phyloP scores from a whole-genome alignment of 1,140 invertebrate species.

The Drosophila jambulina region DNA sequence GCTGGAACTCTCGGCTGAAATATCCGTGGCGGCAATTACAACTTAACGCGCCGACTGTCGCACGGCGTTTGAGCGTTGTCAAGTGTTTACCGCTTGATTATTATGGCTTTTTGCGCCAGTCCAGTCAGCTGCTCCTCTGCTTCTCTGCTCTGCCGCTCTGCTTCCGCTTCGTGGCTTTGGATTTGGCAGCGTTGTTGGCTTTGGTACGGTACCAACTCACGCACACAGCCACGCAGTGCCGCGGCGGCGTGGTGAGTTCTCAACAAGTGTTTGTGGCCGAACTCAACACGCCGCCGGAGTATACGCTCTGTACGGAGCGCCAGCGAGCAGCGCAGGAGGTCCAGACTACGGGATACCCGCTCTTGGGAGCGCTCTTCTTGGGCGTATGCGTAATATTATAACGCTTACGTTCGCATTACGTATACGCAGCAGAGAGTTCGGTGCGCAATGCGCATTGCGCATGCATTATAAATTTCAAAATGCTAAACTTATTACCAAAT shows the following conservation, averaged over 20 bases:
- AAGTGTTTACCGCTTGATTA: slow-evolving; percentile 68
- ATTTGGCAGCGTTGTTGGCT: slow-evolving; percentile 40
- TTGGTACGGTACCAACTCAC: slow-evolving; percentile 59
- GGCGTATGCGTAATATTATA: slow-evolving; percentile 15
- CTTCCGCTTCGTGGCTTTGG: slow-evolving; percentile 38
- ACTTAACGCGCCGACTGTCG: slow-evolving; percentile 73
- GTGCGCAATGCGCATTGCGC: slow-evolving; percentile 2
- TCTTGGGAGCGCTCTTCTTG: not conserved
- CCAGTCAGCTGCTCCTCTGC: slow-evolving; percentile 61
- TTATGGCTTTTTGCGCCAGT: slow-evolving; percentile 67
- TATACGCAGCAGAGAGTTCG: slow-evolving; percentile 1
- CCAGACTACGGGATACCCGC: slow-evolving; percentile 31
- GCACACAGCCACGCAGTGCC: slow-evolving; percentile 31
- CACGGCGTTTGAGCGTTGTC: slow-evolving; percentile 69
- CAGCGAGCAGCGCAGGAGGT: slow-evolving; percentile 14
- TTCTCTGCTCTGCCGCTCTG: slow-evolving; percentile 21
- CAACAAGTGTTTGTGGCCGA: slow-evolving; percentile 70
- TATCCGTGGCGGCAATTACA: slow-evolving; percentile 52
- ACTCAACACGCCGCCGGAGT: slow-evolving; percentile 31
- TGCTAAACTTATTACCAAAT: not conserved
- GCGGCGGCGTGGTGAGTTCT: slow-evolving; percentile 70
- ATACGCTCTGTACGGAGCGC: slow-evolving; percentile 39
- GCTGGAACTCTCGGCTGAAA: not conserved
- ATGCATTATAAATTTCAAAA: not conserved
- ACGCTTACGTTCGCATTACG: not conserved